Conservation (phyloP, 2,888 invertebrate genomes). For the Xestia ashworthii region DNA sequence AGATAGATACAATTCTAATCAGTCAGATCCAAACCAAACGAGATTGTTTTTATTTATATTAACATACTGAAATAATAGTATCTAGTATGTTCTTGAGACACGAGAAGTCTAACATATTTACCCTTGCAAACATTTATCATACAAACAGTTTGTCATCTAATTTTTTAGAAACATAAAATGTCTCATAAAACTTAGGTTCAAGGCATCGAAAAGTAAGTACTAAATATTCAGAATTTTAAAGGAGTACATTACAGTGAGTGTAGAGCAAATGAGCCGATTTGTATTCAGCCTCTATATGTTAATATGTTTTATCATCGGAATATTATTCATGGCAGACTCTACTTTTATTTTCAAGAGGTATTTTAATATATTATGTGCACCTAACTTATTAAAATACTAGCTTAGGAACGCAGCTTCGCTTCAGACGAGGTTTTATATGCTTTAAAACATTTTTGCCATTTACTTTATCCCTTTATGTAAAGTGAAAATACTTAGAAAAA, state of each 20-base stretch:
- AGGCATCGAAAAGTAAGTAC: constrained; percentile 53
- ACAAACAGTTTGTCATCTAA: constrained; percentile 35
- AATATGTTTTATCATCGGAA: constrained; percentile 74
- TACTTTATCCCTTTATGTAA: constrained; percentile 1
- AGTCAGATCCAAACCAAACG: not conserved
- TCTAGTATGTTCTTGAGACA: not conserved
- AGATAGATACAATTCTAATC: not conserved
- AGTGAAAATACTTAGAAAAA: constrained; percentile 3
- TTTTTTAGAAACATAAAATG: constrained; percentile 51
- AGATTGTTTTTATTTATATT: not conserved
- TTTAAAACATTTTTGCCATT: not conserved
- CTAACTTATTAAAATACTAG: constrained; percentile 64
- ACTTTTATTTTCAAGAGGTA: constrained; percentile 74
- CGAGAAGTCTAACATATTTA: constrained; percentile 4
- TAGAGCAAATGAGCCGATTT: constrained; percentile 77
- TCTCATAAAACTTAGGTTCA: constrained; percentile 62
- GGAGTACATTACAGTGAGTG: constrained; percentile 64
- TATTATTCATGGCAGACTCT: constrained; percentile 73
- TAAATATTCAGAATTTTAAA: constrained; percentile 67
- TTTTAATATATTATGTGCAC: constrained; percentile 64
- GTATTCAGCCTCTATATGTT: constrained; percentile 77
- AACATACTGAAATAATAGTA: not conserved
- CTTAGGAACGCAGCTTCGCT: constrained; percentile 23
- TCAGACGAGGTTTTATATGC: constrained; percentile 11
- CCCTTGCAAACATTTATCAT: constrained; percentile 31